Conservation (phyloP, 2,113 vertebrate genomes). For the Talpa occidentalis region DNA sequence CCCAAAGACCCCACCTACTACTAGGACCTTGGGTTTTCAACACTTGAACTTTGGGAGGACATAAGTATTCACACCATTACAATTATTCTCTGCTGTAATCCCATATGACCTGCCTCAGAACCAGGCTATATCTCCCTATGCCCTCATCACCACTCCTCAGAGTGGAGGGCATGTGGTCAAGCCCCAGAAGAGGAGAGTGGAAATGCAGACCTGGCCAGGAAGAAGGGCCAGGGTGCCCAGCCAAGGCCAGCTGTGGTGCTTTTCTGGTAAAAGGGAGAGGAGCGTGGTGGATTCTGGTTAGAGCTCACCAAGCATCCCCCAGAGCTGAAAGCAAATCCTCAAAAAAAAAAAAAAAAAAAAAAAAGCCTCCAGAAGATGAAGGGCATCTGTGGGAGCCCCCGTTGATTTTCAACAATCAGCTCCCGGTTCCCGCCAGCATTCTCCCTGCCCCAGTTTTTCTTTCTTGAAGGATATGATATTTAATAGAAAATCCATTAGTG, state of each 20-base stretch:
- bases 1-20: neutral
- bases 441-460: slow-evolving; percentile 80
- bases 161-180: neutral
- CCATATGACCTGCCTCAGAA: neutral
- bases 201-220: neutral
- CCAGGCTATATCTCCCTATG: neutral
- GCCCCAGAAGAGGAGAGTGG: neutral
- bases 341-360: neutral
- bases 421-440: neutral
- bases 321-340: neutral
- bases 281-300: neutral
- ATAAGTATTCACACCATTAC: neutral
- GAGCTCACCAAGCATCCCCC: neutral
- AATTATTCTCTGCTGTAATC: neutral
- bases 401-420: slow-evolving; percentile 6
- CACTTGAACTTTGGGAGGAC: neutral
- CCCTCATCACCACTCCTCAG: neutral
- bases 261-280: neutral
- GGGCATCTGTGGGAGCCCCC: fast-evolving
- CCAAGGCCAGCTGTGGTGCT: neutral
- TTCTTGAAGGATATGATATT: slow-evolving; percentile 79
- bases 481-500: slow-evolving; percentile 40
- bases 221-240: neutral
- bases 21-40: neutral
- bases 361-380: neutral